Evolutionary conservation across 1,140 invertebrate species (phyloP), one percentile per base, ranked within the genome.

Genomic region (Gyrodactylus bullatarudis): DNA sequence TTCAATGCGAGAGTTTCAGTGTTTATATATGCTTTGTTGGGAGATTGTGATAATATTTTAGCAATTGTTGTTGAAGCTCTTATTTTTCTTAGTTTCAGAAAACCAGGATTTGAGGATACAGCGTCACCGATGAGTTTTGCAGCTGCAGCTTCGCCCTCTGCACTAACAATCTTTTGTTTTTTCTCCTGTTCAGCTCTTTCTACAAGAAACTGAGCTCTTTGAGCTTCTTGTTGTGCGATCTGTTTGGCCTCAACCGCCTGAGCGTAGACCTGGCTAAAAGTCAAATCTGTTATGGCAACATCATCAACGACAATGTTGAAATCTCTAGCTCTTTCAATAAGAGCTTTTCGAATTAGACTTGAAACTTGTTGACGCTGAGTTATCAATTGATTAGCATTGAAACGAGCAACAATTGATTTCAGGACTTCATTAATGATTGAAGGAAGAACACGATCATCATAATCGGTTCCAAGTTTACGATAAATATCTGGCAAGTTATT

Each of bases 121-220:
- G 94, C 90, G 83, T 92, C 85, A 82, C 94, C 94, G 83, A 98
- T 87, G 75, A 84, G 76, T 76, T 80, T 79, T 22, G 94, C 95
- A 77, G 94, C 89, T 84, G 95, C 88, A 24, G 95, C 92, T 86
- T 99, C 95, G 85, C 95, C 95, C 83, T 98, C 93, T 76, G 95
- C 94, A 81, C 98, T 93, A 0, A 99, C 91, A 83, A 99, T 95
- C 79, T 98, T 99, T 82, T 99, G 94, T 81, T 98, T 95, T 78
- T 87, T 86, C 80, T 98, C 93, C 79, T 98, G 93, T 77, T 88
- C 92, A 20, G 95, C 95, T 78, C 88, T 86, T 84, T 99, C 94
- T 0, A 99, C 95, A 24, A 92, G 86, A 80, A 98, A 99, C 74
- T 91, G 90, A 68, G 95, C 95, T 77, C 95, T 82, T 82, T 99